A percentile compares a stretch with the other conserved stretches of the same genome.
phyloP scores from a whole-genome alignment of 2,888 invertebrate genomes.

The Andrena bicolor region DNA sequence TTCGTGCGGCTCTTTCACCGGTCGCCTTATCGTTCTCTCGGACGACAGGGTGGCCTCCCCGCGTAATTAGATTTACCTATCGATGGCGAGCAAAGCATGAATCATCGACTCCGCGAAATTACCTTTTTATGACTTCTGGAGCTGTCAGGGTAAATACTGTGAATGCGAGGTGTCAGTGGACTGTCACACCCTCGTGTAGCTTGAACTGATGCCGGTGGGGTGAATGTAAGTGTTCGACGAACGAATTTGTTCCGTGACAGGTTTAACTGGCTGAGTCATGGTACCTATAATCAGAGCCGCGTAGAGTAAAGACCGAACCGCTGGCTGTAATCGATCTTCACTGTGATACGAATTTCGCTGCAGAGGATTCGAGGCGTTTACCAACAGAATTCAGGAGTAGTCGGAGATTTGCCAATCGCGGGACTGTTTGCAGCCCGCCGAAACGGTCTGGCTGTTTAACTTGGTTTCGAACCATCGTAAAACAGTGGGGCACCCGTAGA shows the following conservation, averaged over 20 bases:
- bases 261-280: no score
- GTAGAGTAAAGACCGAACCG: not conserved
- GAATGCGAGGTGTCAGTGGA: not conserved
- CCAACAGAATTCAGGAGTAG: not conserved
- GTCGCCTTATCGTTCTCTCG: not conserved
- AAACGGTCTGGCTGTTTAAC: conserved; percentile 9
- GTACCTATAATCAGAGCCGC: no score
- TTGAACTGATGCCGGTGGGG: not conserved
- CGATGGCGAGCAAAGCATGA: conserved; percentile 10
- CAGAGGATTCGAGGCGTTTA: not conserved
- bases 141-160: not conserved
- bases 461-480: conserved; percentile 18
- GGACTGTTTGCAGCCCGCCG: conserved; percentile 23
- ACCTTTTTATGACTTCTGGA: conserved; percentile 10
- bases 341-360: not conserved
- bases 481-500: conserved; percentile 12
- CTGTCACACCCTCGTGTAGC: not conserved
- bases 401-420: conserved; percentile 12
- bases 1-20: not conserved
- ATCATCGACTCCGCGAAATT: conserved; percentile 5
- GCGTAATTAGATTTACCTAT: conserved; percentile 6
- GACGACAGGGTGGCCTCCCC: not conserved
- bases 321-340: not conserved
- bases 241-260: not conserved
- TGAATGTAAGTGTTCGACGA: not conserved